Evolutionary conservation across 2,113 vertebrate species (phyloP), one percentile per base, ranked within the genome.

Genomic region (Marmota monax): DNA sequence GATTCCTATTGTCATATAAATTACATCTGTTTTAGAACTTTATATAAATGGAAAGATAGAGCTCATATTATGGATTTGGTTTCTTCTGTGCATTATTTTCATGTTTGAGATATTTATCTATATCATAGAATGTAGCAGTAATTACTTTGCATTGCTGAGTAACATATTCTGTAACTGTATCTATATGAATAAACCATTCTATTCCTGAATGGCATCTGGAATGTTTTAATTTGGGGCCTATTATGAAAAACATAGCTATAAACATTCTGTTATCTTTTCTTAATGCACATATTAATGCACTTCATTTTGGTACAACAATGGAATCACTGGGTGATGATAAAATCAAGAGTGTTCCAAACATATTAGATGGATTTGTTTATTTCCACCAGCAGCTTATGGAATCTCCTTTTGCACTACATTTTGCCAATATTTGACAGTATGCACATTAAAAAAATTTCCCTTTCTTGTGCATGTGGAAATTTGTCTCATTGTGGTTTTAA

Each of bases 171-270:
- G 13, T 42, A 48, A 1, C 7, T 48, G 39, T 14, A 34, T 2
- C 13, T 61, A 11, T 94, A 51, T 69, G 61, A 67, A 82, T 67
- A 92, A 88, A 37, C 34, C 58, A 45, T 91, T 94, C 27, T 91
- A 85, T n/a, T 65, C 4, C 17, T 76, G 27, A 82, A n/a, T 83
- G 20, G 69, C 10, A 76, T 69, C 0, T 91, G 11, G 27, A 39
- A 14, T 39, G 20, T 61, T 94, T 58, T 53, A 32, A 45, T 53
- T 72, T 73, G 25, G 63, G 48, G 27, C 34, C 13, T 53, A 53
- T 23, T 42, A 77, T 16, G 11, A 78, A 91, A 92, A 78, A 56
- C 3, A 8, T 39, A 56, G 9, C 29, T 61, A 37, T 63, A 90
- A 85, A 94, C 5, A 77, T 88, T 61, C 58, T 82, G 3, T 74